Evolutionary conservation across 2,797 vertebrate genomes (phyloP), one percentile per base, ranked within the genome.

Genomic region (Streptopelia turtur): DNA sequence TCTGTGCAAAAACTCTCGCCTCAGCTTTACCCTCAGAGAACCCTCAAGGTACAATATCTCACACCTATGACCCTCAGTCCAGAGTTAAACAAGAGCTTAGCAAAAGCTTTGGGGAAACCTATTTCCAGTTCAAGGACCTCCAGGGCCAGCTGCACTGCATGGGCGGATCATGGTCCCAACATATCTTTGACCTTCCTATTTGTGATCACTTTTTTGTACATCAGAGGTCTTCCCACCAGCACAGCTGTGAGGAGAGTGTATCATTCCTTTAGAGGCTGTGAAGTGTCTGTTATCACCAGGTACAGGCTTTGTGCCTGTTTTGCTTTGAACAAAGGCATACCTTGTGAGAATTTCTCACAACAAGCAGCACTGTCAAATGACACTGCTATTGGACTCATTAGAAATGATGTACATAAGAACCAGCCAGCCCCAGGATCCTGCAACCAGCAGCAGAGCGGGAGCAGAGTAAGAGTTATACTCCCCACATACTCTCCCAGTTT

Each of bases 341-440:
- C 14, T 52, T 59, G 30, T 3, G 10, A 77, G 11, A 33, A 24
- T 55, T 71, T 23, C 45, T 84, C 41, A 64, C 4, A 43, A 1
- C 1, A 2, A 75, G 10, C n/a, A 82, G 24, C 6, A 2, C 11
- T 35, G 33, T 68, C n/a, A 60, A 50, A 64, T 16, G 35, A 22
- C 24, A n/a, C 28, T 3, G 5, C 23, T 3, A 0, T 28, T 15
- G 22, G 33, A 28, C 13, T 66, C 5, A 1, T 47, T 41, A 66
- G 47, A 87, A 81, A 37, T 27, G 10, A 18, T 2, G 2, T 2
- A 7, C 3, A 5, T 3, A 59, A 30, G 10, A 55, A 8, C 1
- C 1, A 1, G 9, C 11, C n/a, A 60, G 49, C 3, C 11, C 13
- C n/a, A 60, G 27, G 22, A 33, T 20, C 15, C 28, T 1, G 1